Base-by-base conservation (phyloP, 1,140 invertebrate genomes). In the Sarcophaga bullata region DNA sequence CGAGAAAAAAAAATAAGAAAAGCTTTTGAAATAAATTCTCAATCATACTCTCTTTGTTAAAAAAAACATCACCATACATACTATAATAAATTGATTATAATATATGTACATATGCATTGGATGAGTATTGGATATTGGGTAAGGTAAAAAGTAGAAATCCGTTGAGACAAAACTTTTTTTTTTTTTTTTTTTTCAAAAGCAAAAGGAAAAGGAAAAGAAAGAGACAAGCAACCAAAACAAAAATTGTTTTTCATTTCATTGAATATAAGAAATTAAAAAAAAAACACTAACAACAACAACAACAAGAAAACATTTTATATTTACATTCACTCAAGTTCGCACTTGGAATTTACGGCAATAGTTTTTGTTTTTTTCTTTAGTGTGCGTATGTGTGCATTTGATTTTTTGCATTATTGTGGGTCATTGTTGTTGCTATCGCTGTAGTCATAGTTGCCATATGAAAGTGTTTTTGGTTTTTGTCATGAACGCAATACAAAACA, bases 241-340 rank as follows among this genome's bases (percentile, higher is more conserved):
- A 25, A 54, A 15, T 80, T 52, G 49, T 50, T 78, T 78, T 78
- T 78, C 75, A 50, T 78, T 78, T 78, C 75, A 80, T 62, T 62
- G 58, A 83, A 73, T 62, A 50, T 73, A 81, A 62, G 1, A 54
- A 48, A 82, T 25, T 47, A 17, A 37, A 6, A 73, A 82, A 82
- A 78, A n/a, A n/a, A n/a, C n/a, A n/a, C n/a, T n/a, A n/a, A 37
- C 25, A 37, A 37, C 25, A 37, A 37, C 25, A 37, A 37, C 25
- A 37, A 37, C 25, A 37, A 37, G 25, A 37, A 37, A 37, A 37
- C 25, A 37, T 37, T 37, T 37, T 80, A 11, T 83, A 73, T 80
- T 80, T 80, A 80, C 73, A 78, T 83, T 83, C 80, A 80, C 78
- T 80, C 68, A 80, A 83, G 82, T 50, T 80, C 68, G 78, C 25